Evolutionary conservation across 2,888 invertebrate species (phyloP).

Genomic region (Pristionchus exspectatus): DNA sequence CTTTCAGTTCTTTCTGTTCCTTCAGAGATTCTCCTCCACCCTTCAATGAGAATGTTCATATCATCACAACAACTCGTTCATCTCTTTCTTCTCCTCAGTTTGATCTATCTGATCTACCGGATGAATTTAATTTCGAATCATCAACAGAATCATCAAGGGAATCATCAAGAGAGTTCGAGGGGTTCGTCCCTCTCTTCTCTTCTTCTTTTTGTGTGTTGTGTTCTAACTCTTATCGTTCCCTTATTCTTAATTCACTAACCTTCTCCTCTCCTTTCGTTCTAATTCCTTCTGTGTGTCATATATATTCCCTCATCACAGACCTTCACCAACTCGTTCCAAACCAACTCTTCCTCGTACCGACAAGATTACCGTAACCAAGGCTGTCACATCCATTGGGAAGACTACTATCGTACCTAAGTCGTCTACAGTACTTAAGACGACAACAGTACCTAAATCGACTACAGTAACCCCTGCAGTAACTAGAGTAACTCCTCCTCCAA

Average conservation of each 20-base stretch:
- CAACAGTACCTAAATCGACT: conserved; percentile 30
- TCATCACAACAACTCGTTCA: conserved; percentile 43
- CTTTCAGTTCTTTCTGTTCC: conserved; percentile 9
- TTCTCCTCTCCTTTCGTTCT: neutral
- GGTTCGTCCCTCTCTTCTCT: conserved; percentile 42
- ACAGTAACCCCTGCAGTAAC: conserved; percentile 29
- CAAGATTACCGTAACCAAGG: neutral
- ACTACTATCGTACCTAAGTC: conserved; percentile 36
- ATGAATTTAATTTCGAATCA: conserved; percentile 49
- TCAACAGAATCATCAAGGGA: neutral
- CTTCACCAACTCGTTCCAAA: neutral
- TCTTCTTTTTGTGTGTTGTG: neutral
- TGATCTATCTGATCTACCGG: conserved; percentile 26
- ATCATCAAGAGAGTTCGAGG: conserved; percentile 12
- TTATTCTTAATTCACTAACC: neutral
- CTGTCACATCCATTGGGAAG: neutral
- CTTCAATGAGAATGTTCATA: conserved; percentile 8
- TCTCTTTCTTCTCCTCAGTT: conserved; percentile 30
- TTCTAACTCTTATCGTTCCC: conserved; percentile 4
- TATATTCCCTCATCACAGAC: neutral
- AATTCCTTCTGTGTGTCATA: conserved; percentile 17
- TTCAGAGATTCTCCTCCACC: conserved; percentile 38
- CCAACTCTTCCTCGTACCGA: neutral
- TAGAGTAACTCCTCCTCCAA: conserved; percentile 24
- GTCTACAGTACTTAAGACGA: conserved; percentile 6